Base-by-base conservation (phyloP, 2,797 vertebrate species). In the Chaenodraco wilsoni region DNA sequence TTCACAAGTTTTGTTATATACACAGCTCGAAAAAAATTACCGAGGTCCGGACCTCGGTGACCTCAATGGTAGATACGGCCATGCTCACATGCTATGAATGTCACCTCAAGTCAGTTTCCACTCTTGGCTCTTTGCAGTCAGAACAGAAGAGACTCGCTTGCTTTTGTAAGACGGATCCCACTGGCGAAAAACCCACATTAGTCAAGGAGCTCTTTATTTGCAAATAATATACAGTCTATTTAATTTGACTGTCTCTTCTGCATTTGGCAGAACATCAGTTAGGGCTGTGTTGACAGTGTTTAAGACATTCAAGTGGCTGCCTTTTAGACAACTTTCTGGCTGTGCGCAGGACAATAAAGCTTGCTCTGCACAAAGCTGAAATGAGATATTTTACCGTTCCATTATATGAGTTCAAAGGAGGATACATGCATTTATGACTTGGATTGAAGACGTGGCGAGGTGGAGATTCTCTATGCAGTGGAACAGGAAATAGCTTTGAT, bases 31-130 rank as follows among this genome's bases (percentile, higher is more conserved):
- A 21, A 21, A 21, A 21, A 21, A 21, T 21, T 1, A 21, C 21
- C 21, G 21, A 21, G 21, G 21, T 21, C 21, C 21, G 21, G 21
- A 21, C 21, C 21, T 21, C 21, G 21, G 21, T 21, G 21, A 21
- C 21, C 21, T 21, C 21, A 21, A 21, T 21, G 21, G 21, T 21
- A 21, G 21, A 21, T 21, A 21, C 21, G 21, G 21, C 21, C 21
- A 21, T 21, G 21, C 21, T 21, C 21, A 75, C 83, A 90, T 87
- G 82, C 80, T 82, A 68, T 60, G 74, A 78, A 84, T 76, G 84
- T 89, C 88, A 86, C 86, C 84, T 84, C 72, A 40, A 78, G 80
- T 87, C 84, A 78, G 78, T 88, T 90, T 90, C 82, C 79, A 74
- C 60, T 76, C 45, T 59, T 59, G 58, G 43, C 62, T 52, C 71